Conservation (phyloP, 2,888 invertebrate genomes). For the Eilema griseolum region DNA sequence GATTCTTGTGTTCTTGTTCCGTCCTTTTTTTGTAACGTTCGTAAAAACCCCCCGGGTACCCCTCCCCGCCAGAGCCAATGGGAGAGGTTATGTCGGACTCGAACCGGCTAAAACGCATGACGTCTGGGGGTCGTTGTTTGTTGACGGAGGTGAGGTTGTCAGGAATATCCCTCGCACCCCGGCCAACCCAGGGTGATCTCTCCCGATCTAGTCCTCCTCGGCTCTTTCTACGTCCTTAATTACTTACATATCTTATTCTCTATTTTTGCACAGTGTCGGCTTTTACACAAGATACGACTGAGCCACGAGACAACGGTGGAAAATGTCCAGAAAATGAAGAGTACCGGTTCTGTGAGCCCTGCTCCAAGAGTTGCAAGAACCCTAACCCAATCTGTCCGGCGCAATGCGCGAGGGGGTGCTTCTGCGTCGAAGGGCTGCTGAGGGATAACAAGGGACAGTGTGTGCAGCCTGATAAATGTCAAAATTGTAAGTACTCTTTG, state of each 20-base stretch:
- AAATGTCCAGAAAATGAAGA: slow-evolving; percentile 67
- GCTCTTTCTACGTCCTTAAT: too few species aligned
- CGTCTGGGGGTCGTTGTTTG: too few species aligned
- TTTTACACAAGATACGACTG: slow-evolving; percentile 61
- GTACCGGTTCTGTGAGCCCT: slow-evolving; percentile 72
- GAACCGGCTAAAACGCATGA: too few species aligned
- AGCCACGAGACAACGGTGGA: slow-evolving; percentile 61
- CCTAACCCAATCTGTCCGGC: slow-evolving; percentile 74
- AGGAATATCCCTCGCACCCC: too few species aligned
- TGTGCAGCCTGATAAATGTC: slow-evolving; percentile 59
- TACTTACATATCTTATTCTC: background rate
- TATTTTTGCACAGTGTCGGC: slow-evolving; percentile 44
- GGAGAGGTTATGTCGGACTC: too few species aligned
- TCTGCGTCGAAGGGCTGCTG: slow-evolving; percentile 66
- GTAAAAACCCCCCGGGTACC: too few species aligned
- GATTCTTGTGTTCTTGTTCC: too few species aligned
- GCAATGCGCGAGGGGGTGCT: slow-evolving; percentile 72
- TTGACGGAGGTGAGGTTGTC: too few species aligned
- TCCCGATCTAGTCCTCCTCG: too few species aligned
- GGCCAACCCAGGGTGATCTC: too few species aligned
- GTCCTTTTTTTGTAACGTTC: too few species aligned
- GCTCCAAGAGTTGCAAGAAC: slow-evolving; percentile 67
- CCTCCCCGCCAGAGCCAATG: too few species aligned
- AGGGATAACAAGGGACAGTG: slow-evolving; percentile 65
- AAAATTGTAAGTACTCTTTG: slow-evolving; percentile 42